Percentiles rank a stretch among this genome's conserved stretches.
phyloP scores from a whole-genome alignment of 2,797 vertebrate species.

The Malacoraja senta region DNA sequence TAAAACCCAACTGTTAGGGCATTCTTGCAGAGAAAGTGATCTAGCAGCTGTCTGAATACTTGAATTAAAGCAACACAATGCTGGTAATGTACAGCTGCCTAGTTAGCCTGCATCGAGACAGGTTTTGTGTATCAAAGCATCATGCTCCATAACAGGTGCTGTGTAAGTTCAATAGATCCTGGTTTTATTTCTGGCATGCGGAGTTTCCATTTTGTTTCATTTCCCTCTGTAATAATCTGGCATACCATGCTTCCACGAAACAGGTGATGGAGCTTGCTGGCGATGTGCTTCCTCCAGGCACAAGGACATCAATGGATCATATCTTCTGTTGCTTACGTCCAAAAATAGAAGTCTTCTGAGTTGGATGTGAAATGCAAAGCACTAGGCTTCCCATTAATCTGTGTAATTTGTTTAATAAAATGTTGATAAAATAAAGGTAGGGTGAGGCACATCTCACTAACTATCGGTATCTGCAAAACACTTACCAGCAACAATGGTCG shows the following conservation, averaged over 20 bases:
- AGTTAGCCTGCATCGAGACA: no score
- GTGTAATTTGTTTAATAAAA: not conserved
- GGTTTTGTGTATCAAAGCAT: not conserved
- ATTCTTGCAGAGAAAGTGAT: not conserved
- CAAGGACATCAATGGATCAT: no score
- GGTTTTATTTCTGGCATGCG: not conserved
- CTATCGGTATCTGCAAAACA: not conserved
- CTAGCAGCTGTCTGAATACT: not conserved
- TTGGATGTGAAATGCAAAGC: not conserved
- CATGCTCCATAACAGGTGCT: not conserved
- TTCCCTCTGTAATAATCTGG: not conserved
- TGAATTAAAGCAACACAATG: not conserved
- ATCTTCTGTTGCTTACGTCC: not conserved
- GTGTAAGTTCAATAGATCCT: not conserved
- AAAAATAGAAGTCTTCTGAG: not conserved
- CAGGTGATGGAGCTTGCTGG: not conserved
- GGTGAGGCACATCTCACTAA: not conserved
- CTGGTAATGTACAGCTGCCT: not conserved
- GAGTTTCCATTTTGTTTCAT: conserved; percentile 1
- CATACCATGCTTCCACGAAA: not conserved
- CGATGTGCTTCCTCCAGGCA: no score
- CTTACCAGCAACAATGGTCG: not conserved
- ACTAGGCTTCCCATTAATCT: not conserved
- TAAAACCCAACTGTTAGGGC: not conserved
- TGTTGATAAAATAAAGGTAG: not conserved